Evolutionary conservation across 2,113 vertebrate genomes (phyloP).

Genomic region (Protobothrops flavoviridis): DNA sequence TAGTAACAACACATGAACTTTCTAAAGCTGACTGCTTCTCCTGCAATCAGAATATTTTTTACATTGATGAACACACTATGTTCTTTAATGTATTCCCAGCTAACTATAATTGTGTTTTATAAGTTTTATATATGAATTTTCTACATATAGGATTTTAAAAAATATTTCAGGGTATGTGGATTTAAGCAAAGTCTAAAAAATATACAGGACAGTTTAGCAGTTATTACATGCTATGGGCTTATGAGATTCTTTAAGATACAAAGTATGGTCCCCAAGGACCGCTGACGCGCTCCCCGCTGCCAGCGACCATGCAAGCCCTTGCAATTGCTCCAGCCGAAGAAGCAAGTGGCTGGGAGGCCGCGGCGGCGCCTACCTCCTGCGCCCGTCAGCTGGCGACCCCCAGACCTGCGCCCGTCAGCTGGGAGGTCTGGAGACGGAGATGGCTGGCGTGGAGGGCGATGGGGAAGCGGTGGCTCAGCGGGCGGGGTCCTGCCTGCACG

Average conservation of each 20-base stretch:
- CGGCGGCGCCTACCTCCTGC: too few relatives aligned
- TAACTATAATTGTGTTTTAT: not conserved
- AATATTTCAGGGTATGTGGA: slow-evolving; percentile 36
- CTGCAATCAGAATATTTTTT: not conserved
- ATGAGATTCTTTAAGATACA: slow-evolving; percentile 33
- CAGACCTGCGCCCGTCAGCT: too few relatives aligned
- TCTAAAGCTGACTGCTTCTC: not conserved
- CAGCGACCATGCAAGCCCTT: too few relatives aligned
- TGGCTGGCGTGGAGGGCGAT: too few relatives aligned
- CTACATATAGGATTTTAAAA: slow-evolving; percentile 33
- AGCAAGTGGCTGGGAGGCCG: too few relatives aligned
- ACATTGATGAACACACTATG: not conserved
- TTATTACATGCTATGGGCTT: slow-evolving; percentile 26
- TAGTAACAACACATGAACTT: not conserved
- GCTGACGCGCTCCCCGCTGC: too few relatives aligned
- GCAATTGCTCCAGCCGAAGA: too few relatives aligned
- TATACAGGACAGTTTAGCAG: slow-evolving; percentile 40
- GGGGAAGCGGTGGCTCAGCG: too few relatives aligned
- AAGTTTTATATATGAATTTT: slow-evolving; percentile 19
- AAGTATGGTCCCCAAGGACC: too few relatives aligned
- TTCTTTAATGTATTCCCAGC: not conserved
- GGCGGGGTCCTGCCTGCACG: too few relatives aligned
- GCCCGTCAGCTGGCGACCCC: too few relatives aligned
- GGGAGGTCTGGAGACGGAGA: too few relatives aligned
- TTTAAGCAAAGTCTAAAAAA: slow-evolving; percentile 49